Evolutionary conservation across 2,888 invertebrate genomes (phyloP).

Genomic region (Meandrusa payeni): DNA sequence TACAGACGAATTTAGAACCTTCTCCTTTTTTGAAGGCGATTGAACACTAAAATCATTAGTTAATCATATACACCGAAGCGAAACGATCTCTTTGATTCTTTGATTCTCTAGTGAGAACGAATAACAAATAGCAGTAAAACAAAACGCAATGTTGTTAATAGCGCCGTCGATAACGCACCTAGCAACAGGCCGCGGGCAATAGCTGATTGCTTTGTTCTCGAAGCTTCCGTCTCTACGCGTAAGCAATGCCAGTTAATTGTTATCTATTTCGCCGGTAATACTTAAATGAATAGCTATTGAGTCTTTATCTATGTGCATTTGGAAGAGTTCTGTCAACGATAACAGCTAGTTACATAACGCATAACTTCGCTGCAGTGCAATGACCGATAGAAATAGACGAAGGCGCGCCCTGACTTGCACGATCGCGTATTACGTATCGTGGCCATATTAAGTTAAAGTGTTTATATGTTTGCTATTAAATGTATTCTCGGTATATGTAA

Average conservation of each 20-base stretch:
- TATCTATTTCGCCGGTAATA: slow-evolving; percentile 38
- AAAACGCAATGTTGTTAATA: slow-evolving; percentile 2
- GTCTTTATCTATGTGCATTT: slow-evolving; percentile 42
- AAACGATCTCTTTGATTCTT: too few relatives aligned
- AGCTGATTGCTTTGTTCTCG: slow-evolving; percentile 43
- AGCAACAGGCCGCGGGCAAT: slow-evolving; percentile 31
- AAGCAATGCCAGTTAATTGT: slow-evolving; percentile 30
- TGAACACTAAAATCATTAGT: too few relatives aligned
- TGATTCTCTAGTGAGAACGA: too few relatives aligned
- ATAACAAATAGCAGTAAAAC: too few relatives aligned
- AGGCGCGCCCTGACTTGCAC: slow-evolving; percentile 31
- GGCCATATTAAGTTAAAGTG: slow-evolving; percentile 1
- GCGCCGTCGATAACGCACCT: slow-evolving; percentile 5
- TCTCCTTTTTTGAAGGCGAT: too few relatives aligned
- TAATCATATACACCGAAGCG: too few relatives aligned
- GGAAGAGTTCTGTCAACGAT: slow-evolving; percentile 33
- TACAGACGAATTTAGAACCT: too few relatives aligned
- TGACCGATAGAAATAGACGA: slow-evolving; percentile 48
- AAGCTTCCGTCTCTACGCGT: slow-evolving; percentile 29
- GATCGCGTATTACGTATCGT: slow-evolving; percentile 13
- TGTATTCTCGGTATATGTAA: slow-evolving; percentile 32
- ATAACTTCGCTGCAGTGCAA: slow-evolving; percentile 43
- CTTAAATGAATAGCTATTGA: slow-evolving; percentile 45
- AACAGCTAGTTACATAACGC: slow-evolving; percentile 38
- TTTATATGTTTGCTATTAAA: slow-evolving; percentile 23